A percentile compares a stretch with the other conserved stretches of the same genome.
Evolutionary conservation across 1,140 invertebrate genomes (phyloP).

Genomic region (Bombus pascuorum): DNA sequence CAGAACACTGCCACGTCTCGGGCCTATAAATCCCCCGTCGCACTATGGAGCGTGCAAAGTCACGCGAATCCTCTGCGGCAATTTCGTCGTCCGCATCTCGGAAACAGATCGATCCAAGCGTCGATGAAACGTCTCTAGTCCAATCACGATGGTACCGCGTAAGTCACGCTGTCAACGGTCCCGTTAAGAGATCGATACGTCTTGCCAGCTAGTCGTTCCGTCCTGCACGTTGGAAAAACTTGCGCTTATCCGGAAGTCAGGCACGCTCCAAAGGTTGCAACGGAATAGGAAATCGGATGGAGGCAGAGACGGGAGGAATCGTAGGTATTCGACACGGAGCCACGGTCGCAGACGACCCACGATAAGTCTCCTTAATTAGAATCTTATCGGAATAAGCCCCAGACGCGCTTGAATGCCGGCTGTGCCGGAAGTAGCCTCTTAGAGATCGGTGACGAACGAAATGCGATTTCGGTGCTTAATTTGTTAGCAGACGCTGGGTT

Average conservation of each 20-base stretch:
- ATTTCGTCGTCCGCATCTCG: background rate
- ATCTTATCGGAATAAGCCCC: constrained; percentile 65
- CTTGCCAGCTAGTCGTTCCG: background rate
- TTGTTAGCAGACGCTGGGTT: background rate
- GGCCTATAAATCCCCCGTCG: constrained; percentile 10
- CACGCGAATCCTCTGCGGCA: constrained; percentile 12
- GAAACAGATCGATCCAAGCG: background rate
- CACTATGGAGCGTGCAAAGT: background rate
- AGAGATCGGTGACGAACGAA: background rate
- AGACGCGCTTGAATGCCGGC: constrained; percentile 37
- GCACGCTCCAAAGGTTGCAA: background rate
- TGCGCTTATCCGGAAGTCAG: background rate
- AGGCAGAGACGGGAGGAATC: constrained; percentile 29
- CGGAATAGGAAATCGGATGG: constrained; percentile 17
- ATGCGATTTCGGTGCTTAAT: background rate
- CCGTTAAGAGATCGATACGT: constrained; percentile 26
- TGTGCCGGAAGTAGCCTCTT: constrained; percentile 19
- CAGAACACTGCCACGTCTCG: no score
- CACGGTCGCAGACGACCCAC: constrained; percentile 42
- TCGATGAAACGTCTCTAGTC: background rate
- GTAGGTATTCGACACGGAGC: constrained; percentile 16
- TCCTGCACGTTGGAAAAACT: background rate
- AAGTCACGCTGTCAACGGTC: constrained; percentile 20
- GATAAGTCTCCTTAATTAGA: constrained; percentile 70
- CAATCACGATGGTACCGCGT: constrained; percentile 13